Evolutionary conservation across 2,113 vertebrate genomes (phyloP), one percentile per base, ranked within the genome.

Genomic region (Corythornis madagascariensis): DNA sequence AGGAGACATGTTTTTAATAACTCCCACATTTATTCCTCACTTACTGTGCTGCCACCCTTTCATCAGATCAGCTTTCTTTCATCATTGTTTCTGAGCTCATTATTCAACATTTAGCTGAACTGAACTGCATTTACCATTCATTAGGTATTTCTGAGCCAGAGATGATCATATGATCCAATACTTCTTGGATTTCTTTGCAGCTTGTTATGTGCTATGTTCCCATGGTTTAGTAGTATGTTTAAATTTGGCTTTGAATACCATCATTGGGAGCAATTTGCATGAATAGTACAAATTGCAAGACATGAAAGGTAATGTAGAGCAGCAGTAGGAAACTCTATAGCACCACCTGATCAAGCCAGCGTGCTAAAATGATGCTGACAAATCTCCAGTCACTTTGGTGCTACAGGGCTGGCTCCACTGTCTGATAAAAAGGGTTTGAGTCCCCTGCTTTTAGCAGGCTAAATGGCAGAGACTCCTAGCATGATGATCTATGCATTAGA

Each of bases 41-140:
- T 93, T 69, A 91, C 48, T 72, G 33, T 65, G 24, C 52, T 57
- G 63, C 74, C 76, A 73, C 14, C 15, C 71, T 81, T 95, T 94
- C 84, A 95, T 96, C 80, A 94, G 64, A 79, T 56, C 80, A 93
- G 76, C 52, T 81, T 92, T 77, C 88, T 92, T 95, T 90, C 78
- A 66, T 79, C 66, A 72, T 84, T 96, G 61, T 95, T 96, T 94
- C 85, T 64, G 65, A 94, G 82, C 66, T 92, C 94, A 95, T 95
- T 96, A 97, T 91, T 96, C 86, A 89, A 89, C 89, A 77, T 95
- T 92, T 94, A 95, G 89, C 89, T 86, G 79, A 76, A 90, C 43
- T 61, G 40, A 96, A 86, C 35, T 83, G 45, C 89, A 93, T 96
- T 92, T 96, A 90, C 89, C 40, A 82, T 86, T 92, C 82, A 82